Evolutionary conservation across 2,113 vertebrate genomes (phyloP), one percentile per base, ranked within the genome.

Genomic region (Mystacornis crossleyi): DNA sequence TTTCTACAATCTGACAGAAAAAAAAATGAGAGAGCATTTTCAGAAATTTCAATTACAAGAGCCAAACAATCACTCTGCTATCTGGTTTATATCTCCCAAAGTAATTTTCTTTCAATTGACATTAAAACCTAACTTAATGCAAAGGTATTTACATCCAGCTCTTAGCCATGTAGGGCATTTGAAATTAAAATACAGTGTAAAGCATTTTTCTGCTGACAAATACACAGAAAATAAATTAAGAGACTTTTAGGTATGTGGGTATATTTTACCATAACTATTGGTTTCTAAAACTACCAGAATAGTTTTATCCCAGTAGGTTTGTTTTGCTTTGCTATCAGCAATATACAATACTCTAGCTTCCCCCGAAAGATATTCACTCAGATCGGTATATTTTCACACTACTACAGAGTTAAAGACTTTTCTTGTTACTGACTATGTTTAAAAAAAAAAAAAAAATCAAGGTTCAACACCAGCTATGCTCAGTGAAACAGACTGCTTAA

Each of bases 231-330:
- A 95, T 55, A n/a, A 94, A 61, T 84, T 79, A 90, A 25, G 3
- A 65, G 73, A 65, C 23, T 83, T 69, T 82, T 43, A 89, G 14
- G 54, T 70, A 54, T 57, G 26, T 38, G 43, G 28, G 67, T 50
- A 45, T 53, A 17, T 91, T 96, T 94, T 80, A 79, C 33, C 23
- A 86, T 43, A 80, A 81, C 28, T 51, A 89, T 90, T 94, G 92
- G 20, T 95, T 97, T 95, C 69, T 96, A 95, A 97, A 95, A 89
- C 36, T 61, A 61, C 62, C 34, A n/a, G 5, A 1, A 5, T 7
- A 93, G 57, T 60, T 97, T 97, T 94, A 95, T 14, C 25, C 57
- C 51, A 84, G 60, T 86, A 94, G 95, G 80, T 87, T 83, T 57
- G 67, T n/a, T 95, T 94, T 95, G 65, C 42, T 53, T 83, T 82